phyloP scores from a whole-genome alignment of 2,797 vertebrate species.

The Lagocephalus sceleratus region DNA sequence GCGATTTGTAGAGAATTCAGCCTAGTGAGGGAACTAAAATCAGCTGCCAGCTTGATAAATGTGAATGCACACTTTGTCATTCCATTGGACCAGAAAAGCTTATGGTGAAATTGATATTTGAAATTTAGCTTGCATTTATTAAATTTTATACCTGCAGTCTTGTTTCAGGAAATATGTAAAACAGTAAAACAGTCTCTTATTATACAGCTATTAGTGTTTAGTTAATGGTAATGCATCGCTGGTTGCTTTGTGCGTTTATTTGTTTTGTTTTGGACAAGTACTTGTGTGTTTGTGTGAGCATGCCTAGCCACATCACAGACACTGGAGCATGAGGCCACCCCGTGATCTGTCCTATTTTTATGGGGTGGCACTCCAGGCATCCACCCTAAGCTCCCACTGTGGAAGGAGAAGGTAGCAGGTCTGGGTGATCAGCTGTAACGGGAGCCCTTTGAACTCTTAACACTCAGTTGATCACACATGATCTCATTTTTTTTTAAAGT shows the following conservation, averaged over 20 bases:
- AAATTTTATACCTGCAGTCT: no score
- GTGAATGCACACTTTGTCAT: no score
- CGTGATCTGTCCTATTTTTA: conserved; percentile 74
- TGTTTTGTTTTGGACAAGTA: not conserved
- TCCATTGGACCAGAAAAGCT: no score
- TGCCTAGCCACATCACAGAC: conserved; percentile 61
- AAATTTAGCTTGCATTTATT: not conserved
- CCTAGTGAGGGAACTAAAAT: conserved; percentile 21
- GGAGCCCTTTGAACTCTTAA: conserved; percentile 48
- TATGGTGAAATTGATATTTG: not conserved
- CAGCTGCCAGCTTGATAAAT: no score
- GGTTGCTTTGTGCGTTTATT: no score
- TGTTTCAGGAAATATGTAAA: not conserved
- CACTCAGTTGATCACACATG: conserved; percentile 12
- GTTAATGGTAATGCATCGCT: no score
- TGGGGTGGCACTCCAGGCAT: conserved; percentile 64
- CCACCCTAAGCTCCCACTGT: conserved; percentile 35
- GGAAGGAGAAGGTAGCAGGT: conserved; percentile 54
- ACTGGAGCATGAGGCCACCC: conserved; percentile 60
- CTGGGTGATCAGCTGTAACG: conserved; percentile 61
- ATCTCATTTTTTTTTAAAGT: conserved; percentile 21
- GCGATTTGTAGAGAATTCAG: conserved; percentile 5
- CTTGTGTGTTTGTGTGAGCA: conserved; percentile 19
- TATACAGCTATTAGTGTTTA: not conserved
- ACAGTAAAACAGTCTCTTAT: not conserved